Evolutionary conservation across 1,140 invertebrate genomes (phyloP), one percentile per base, ranked within the genome.

Genomic region (Sinella curviseta): DNA sequence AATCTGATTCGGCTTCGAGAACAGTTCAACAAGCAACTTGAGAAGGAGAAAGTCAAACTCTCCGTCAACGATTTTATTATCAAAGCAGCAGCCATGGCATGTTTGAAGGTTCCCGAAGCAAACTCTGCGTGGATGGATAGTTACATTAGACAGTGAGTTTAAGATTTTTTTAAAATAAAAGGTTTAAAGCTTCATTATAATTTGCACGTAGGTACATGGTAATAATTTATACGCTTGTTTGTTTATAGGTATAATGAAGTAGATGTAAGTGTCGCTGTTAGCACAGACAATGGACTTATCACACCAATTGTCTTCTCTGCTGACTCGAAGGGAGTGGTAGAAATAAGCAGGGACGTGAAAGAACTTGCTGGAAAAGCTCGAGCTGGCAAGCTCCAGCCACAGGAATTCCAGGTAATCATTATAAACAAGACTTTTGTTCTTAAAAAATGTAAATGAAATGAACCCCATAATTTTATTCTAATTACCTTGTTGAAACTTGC

Each of bases 1-100:
- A 91, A 92, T 83, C 88, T 90, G 75, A 86, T 93, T 78, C 88
- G 89, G 85, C 90, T 98, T 57, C 93, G 97, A 82, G 87, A 89
- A 80, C 87, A 91, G 78, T 86, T 94, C 36, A 94, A 94, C 86
- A 93, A 93, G 78, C 88, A 92, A 81, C 87, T 97, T 39, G 92
- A 93, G 70, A 95, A 95, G 85, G 90, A 95, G 28, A 92, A 93
- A 74, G 84, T 88, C n/a, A 96, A 97, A 88, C 85, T 99, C 17
- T 98, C 96, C 30, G 91, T 99, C 0, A 99, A 99, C 86, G 98
- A 99, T 87, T 98, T 99, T 84, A 93, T 99, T 70, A 95, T 99
- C 60, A 99, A 99, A 87, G 97, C 95, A 0, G 91, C 95, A 24
- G 96, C 97, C 1, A 89, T 96, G 76, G 95, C 98, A 12, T 96